A percentile compares a stretch with the other conserved stretches of the same genome.
Conservation (phyloP, 2,888 invertebrate genomes). For the Acanthosepion lycidas region DNA sequence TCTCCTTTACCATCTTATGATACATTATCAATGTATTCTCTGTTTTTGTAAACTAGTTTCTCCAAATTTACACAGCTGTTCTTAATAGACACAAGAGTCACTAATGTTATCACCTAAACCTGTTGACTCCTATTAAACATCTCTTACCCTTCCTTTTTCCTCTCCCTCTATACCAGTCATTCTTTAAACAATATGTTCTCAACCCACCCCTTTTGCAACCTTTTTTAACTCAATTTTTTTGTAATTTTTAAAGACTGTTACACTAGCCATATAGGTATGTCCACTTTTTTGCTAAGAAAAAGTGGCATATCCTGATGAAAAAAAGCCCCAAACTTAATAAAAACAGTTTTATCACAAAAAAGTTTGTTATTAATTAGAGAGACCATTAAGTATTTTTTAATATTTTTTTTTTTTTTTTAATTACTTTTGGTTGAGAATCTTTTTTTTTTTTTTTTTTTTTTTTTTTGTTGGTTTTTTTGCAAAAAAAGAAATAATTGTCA, state of each 20-base stretch:
- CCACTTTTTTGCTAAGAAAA: too few relatives aligned
- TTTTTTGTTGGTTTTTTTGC: too few relatives aligned
- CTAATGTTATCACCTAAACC: conserved; percentile 10
- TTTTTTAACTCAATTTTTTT: not conserved
- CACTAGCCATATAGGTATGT: too few relatives aligned
- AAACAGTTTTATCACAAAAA: too few relatives aligned
- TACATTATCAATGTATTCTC: conserved; percentile 9
- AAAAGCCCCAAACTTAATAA: too few relatives aligned
- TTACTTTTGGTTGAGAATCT: too few relatives aligned
- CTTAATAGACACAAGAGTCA: not conserved
- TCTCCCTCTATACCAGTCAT: not conserved
- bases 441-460: too few relatives aligned
- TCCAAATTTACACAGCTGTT: conserved; percentile 33
- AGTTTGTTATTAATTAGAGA: too few relatives aligned
- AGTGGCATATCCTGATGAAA: too few relatives aligned
- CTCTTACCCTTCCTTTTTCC: not conserved
- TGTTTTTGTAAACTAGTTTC: not conserved
- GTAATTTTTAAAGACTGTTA: not conserved
- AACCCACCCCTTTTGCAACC: not conserved
- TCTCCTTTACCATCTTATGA: not conserved
- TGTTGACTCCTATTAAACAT: not conserved
- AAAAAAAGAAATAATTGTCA: too few relatives aligned
- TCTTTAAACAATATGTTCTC: not conserved
- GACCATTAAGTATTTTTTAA: too few relatives aligned
- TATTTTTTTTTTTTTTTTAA: too few relatives aligned